phyloP scores from a whole-genome alignment of 1,140 invertebrate species.

The Berghia stephanieae region DNA sequence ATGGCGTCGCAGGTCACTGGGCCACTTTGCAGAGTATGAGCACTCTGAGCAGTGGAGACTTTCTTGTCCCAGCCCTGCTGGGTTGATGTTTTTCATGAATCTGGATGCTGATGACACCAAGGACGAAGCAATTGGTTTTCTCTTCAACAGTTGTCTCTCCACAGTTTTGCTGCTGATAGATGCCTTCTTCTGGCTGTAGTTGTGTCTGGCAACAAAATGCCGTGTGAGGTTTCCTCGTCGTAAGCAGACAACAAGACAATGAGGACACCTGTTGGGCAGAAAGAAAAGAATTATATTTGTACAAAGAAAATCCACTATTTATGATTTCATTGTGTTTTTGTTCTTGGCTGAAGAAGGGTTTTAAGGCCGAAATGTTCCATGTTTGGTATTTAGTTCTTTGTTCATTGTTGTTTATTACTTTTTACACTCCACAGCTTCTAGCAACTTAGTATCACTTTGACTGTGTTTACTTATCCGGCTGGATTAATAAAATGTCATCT shows the following conservation, averaged over 20 bases:
- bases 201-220: slow-evolving; percentile 67
- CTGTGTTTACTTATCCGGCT: neutral
- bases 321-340: too few species aligned
- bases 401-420: too few species aligned
- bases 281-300: neutral
- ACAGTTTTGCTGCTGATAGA: slow-evolving; percentile 49
- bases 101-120: neutral
- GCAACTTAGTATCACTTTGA: too few species aligned
- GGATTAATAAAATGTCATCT: neutral
- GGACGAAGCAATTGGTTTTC: slow-evolving; percentile 18
- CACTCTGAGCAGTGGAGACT: slow-evolving; percentile 74
- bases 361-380: too few species aligned
- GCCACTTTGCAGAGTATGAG: slow-evolving; percentile 82
- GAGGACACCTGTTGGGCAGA: slow-evolving; percentile 72
- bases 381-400: too few species aligned
- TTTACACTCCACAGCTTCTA: too few species aligned
- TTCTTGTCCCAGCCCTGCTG: neutral
- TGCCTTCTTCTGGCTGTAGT: slow-evolving; percentile 48
- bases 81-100: slow-evolving; percentile 3
- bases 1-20: slow-evolving; percentile 79
- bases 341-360: too few species aligned
- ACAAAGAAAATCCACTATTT: neutral
- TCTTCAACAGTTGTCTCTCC: slow-evolving; percentile 42
- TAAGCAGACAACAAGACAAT: slow-evolving; percentile 60
- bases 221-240: slow-evolving; percentile 63